Percentiles rank a stretch among this genome's conserved stretches.
Conservation (phyloP, 2,113 vertebrate species). For the Helogale parvula region DNA sequence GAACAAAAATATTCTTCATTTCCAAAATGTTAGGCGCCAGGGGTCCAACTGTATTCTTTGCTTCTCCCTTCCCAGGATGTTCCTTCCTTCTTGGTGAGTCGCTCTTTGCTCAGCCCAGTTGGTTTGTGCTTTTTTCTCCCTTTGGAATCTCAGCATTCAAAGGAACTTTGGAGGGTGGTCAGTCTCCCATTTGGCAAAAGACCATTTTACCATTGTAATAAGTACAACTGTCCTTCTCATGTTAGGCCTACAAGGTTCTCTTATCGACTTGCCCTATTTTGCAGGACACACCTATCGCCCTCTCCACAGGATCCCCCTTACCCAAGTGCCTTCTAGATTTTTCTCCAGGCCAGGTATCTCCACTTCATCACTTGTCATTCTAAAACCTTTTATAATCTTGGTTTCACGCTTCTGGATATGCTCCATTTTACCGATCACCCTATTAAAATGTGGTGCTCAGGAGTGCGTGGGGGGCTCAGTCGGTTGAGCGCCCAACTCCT, state of each 20-base stretch:
- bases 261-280: not conserved
- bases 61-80: not conserved
- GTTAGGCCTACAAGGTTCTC: slow-evolving; percentile 37
- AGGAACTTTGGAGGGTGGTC: not conserved
- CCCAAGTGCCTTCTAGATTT: not conserved
- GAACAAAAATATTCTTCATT: not conserved
- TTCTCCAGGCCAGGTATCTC: not conserved
- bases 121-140: not conserved
- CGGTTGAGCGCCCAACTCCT: too few relatives aligned
- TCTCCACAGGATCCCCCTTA: not conserved
- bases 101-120: not conserved
- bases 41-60: not conserved
- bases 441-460: not conserved
- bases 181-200: slow-evolving; percentile 22
- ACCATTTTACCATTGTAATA: not conserved
- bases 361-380: not conserved
- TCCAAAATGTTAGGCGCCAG: not conserved
- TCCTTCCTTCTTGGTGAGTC: not conserved
- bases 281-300: not conserved
- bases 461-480: too few relatives aligned
- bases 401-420: not conserved
- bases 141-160: slow-evolving; percentile 12
- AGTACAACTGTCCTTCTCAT: not conserved
- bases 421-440: not conserved
- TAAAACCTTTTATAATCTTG: not conserved